These are phyloP conservation scores for Sebastes flavidus DNA, from an alignment of 2,797 vertebrate species.

Conservation along the genomic window DNA sequence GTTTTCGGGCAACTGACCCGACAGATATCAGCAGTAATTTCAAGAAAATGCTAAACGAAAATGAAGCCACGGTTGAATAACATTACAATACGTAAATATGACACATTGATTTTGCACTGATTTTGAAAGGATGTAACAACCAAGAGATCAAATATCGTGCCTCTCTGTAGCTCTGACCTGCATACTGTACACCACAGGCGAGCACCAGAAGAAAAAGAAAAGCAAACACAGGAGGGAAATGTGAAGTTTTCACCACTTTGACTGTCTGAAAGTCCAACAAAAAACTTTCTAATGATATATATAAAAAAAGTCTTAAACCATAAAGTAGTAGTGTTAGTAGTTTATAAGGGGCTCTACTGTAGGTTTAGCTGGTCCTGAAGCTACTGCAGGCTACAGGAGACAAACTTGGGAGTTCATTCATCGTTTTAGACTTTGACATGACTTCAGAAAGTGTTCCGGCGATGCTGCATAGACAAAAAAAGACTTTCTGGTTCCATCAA, in stretches of 20 bases:
- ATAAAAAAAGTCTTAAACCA: constrained; percentile 4
- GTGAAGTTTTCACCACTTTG: not conserved
- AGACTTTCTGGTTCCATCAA: constrained; percentile 38
- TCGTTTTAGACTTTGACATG: constrained; percentile 7
- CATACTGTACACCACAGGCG: not conserved
- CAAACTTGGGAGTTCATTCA: constrained; percentile 13
- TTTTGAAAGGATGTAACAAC: constrained; percentile 3
- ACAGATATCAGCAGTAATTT: not conserved
- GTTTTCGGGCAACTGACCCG: not conserved
- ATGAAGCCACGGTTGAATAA: not conserved
- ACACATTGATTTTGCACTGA: not conserved
- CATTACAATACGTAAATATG: not conserved
- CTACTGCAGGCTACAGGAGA: constrained; percentile 5
- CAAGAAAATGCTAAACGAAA: not conserved
- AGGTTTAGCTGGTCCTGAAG: constrained; percentile 15
- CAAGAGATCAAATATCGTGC: not conserved
- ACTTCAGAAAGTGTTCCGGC: constrained; percentile 18
- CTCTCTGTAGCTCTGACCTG: constrained; percentile 38
- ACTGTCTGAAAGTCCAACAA: not conserved
- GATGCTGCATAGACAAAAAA: constrained; percentile 57
- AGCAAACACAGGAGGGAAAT: not conserved
- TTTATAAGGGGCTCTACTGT: constrained; percentile 5
- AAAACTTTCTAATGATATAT: not conserved
- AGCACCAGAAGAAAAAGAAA: not conserved
- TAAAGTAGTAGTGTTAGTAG: constrained; percentile 12